Evolutionary conservation across 2,113 vertebrate genomes (phyloP).

Genomic region (Haemorhous mexicanus): DNA sequence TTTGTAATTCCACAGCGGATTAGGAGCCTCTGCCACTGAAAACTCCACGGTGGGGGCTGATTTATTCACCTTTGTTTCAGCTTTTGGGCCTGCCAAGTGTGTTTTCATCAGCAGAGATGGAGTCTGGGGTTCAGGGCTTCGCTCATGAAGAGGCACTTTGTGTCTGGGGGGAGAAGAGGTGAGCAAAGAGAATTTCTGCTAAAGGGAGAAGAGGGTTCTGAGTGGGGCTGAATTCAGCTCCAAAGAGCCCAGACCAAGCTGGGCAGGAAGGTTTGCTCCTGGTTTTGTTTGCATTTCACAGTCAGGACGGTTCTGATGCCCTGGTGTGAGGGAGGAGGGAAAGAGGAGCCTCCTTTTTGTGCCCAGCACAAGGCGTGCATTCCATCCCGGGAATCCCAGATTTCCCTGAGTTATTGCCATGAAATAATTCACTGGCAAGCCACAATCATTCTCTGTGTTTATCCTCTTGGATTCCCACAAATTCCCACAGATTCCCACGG

Average conservation of each 20-base stretch:
- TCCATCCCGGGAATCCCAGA: neutral
- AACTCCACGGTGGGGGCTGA: neutral
- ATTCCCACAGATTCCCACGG: neutral
- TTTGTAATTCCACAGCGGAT: neutral
- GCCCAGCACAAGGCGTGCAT: neutral
- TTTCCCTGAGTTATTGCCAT: rapidly evolving
- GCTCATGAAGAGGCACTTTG: neutral
- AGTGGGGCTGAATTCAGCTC: neutral
- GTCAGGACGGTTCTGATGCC: neutral
- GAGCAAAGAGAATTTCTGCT: neutral
- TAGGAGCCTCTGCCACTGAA: neutral
- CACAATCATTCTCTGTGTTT: rapidly evolving
- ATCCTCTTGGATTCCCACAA: neutral
- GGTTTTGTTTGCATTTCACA: neutral
- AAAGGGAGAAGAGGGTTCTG: neutral
- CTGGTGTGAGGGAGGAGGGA: neutral
- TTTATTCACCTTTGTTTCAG: neutral
- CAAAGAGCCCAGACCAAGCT: neutral
- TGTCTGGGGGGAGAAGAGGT: neutral
- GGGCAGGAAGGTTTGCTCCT: neutral
- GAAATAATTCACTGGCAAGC: neutral
- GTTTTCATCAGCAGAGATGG: neutral
- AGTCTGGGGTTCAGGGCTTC: neutral
- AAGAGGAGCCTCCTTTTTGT: neutral
- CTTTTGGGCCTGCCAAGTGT: neutral